Evolutionary conservation across 2,888 invertebrate species (phyloP).

Genomic region (Nemurella pictetii): DNA sequence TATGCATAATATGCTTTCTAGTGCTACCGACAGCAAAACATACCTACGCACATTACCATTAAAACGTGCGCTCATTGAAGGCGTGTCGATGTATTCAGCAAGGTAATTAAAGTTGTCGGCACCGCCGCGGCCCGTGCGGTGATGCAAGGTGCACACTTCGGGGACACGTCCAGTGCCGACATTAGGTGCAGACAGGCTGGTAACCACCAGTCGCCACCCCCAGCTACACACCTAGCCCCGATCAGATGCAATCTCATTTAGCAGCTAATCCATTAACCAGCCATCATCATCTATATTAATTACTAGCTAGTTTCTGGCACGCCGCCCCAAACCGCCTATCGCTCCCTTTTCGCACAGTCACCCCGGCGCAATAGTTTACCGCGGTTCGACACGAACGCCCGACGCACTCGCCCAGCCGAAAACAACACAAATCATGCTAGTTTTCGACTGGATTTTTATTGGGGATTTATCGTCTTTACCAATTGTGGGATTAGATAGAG

Average conservation of each 20-base stretch:
- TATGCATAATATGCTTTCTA: too few species aligned
- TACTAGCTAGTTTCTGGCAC: conserved; percentile 19
- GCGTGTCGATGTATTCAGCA: neutral
- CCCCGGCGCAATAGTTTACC: conserved; percentile 10
- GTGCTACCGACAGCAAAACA: too few species aligned
- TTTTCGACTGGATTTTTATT: neutral
- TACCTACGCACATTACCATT: too few species aligned
- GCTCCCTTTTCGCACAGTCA: neutral
- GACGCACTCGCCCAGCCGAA: neutral
- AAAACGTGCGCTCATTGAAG: too few species aligned
- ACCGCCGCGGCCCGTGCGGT: neutral
- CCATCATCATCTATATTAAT: conserved; percentile 37
- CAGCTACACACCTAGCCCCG: neutral
- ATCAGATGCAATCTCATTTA: conserved; percentile 33
- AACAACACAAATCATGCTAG: neutral
- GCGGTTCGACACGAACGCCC: neutral
- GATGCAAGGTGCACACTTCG: neutral
- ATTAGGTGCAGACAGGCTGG: neutral
- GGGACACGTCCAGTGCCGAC: neutral
- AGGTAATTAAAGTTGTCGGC: neutral
- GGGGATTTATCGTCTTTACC: neutral
- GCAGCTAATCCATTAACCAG: conserved; percentile 34
- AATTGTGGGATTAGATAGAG: neutral
- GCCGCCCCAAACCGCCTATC: neutral
- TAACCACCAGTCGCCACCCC: neutral